Evolutionary conservation across 2,888 invertebrate species (phyloP), one percentile per base, ranked within the genome.

Genomic region (Synanthedon tipuliformis): DNA sequence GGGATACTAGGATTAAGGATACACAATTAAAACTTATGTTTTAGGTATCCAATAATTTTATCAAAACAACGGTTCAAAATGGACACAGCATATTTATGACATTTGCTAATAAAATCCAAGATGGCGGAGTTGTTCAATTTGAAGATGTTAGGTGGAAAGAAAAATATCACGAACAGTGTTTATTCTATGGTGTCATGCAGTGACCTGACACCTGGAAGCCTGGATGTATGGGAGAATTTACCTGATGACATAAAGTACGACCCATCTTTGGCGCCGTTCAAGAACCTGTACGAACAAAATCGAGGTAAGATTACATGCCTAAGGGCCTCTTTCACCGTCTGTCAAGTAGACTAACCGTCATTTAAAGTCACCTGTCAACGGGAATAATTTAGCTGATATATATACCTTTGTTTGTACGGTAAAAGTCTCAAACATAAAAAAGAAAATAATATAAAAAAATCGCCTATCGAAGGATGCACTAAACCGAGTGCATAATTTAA

Each of bases 221-320:
- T 92, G 57, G 90, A 90, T 60, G 89, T 92, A 18, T 92, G 92
- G 92, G 78, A 89, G 52, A 89, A 89, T 51, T 71, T 92, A 3
- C 92, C 92, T 0, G 90, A 91, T 55, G 88, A 89, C 57, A 90
- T 92, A 68, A 90, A 91, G 55, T 85, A 89, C 60, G 92, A 92
- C 72, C 92, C 92, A 0, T 88, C 89, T 45, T 74, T 92, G 70
- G 90, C 89, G 16, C 88, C 89, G 0, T 92, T 92, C 70, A 87
- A 89, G 63, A 75, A 76, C 41, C 78, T 87, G n/a, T 89, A 89
- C 57, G 89, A 90, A 52, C 81, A 83, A 40, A 78, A 80, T 3
- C 76, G 81, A 65, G 88, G 88, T 88, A 53, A 74, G 85, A 8
- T 34, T 8, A 4, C 23, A 16, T 16, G 16, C 16, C 16, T 16